Evolutionary conservation across 2,888 invertebrate genomes (phyloP).

Genomic region (Drosophila nr. medialis): DNA sequence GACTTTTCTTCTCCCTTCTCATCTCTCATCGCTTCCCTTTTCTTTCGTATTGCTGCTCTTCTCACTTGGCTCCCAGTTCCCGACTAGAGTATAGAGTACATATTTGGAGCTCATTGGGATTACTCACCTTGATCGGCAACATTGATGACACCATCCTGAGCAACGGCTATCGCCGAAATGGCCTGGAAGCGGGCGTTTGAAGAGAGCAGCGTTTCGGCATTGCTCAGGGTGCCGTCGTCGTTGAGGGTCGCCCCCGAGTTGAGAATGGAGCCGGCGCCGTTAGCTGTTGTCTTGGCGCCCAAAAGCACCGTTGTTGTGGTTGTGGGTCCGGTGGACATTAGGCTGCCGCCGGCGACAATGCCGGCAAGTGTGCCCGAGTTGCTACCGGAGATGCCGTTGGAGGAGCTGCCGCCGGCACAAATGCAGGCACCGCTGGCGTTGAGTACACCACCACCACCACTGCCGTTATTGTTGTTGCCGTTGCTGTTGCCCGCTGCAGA

Average conservation of each 20-base stretch:
- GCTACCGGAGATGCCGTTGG: conserved; percentile 34
- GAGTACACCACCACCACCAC: conserved; percentile 28
- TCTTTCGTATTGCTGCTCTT: not conserved
- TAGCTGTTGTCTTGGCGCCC: conserved; percentile 82
- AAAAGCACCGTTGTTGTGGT: conserved; percentile 83
- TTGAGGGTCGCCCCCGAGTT: conserved; percentile 77
- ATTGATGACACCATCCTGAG: conserved; percentile 97
- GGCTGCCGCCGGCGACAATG: conserved; percentile 81
- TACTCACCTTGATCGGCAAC: conserved; percentile 95
- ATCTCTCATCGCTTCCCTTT: not conserved
- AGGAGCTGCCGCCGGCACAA: conserved; percentile 47
- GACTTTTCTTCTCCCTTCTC: too few species aligned
- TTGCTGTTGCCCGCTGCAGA: conserved; percentile 52
- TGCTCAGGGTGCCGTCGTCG: conserved; percentile 86
- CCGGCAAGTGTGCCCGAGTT: conserved; percentile 74
- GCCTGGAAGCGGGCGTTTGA: conserved; percentile 96
- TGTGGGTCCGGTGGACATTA: conserved; percentile 84
- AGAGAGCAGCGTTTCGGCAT: conserved; percentile 93
- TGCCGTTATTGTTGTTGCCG: conserved; percentile 20
- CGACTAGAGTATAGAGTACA: not conserved
- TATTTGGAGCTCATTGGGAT: not conserved
- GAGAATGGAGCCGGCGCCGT: conserved; percentile 60
- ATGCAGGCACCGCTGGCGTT: conserved; percentile 54
- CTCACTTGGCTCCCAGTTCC: not conserved
- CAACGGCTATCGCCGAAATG: conserved; percentile 95